Base-by-base conservation (phyloP, 2,888 invertebrate species). In the Cordilura impudica region DNA sequence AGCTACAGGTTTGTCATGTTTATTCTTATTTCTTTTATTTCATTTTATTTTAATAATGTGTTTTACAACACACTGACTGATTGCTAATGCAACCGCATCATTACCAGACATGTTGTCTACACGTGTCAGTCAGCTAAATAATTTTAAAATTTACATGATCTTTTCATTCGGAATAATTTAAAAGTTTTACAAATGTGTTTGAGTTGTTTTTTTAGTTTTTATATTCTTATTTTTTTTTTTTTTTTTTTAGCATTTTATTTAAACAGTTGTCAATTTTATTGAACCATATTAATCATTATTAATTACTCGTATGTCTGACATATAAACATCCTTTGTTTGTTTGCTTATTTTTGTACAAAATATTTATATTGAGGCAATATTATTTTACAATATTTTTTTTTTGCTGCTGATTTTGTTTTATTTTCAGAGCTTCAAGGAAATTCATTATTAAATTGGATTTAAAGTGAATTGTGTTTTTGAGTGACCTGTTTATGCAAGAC, bases 281-380 rank as follows among this genome's bases (percentile, higher is more conserved):
- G 6, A 39, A 39, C 21, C 19, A 39, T 39, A 58, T 39, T 58
- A 58, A 58, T 58, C 7, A 58, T 58, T 58, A 31, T 4, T 58
- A 58, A 58, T 58, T 58, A n/a, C n/a, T n/a, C n/a, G n/a, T n/a
- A 54, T 21, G 39, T 58, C 56, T 58, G 56, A 8, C 54, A 31
- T 18, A 18, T 54, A 18, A 39, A 58, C 39, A 58, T 58, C 21
- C 21, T 43, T 43, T 21, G 19, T 18, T 23, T 43, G 10, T 21
- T 58, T 35, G 2, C 35, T 56, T 39, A 19, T 39, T 39, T 39
- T 56, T 56, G n/a, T 29, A n/a, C 2, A 12, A 39, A 39, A 39
- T n/a, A 39, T 39, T 39, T 12, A 39, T n/a, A n/a, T n/a, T 39
- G 35, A 39, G 35, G 35, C n/a, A n/a, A n/a, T 39, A 31, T 31